These are phyloP conservation scores for Rousettus madagascariensis DNA, from an alignment of 2,797 vertebrate genomes.

Conservation along the genomic window DNA sequence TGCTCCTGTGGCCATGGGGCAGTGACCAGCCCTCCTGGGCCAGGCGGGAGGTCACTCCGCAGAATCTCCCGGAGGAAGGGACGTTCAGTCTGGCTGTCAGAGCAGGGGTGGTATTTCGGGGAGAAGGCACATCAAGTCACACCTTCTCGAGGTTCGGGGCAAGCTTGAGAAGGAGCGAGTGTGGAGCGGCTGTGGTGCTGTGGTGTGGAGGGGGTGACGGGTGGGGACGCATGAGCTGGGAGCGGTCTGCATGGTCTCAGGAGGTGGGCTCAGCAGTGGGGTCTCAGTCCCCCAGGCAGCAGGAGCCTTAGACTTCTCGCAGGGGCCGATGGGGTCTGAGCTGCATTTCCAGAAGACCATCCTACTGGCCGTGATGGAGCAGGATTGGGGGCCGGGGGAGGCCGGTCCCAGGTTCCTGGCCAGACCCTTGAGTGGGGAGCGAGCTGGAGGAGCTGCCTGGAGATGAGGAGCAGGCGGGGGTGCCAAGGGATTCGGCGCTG, in stretches of 20 bases:
- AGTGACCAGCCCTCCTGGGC: too few relatives aligned
- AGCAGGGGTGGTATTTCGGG: not conserved
- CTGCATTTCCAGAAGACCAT: not conserved
- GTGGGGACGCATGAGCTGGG: not conserved
- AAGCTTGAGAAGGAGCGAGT: not conserved
- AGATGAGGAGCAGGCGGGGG: not conserved
- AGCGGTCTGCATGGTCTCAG: not conserved
- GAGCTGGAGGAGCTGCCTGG: not conserved
- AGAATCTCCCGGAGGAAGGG: not conserved
- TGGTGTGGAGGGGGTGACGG: not conserved
- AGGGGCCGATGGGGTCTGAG: rapidly evolving
- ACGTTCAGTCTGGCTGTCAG: not conserved
- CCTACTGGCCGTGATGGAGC: not conserved
- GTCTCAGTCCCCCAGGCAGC: rapidly evolving
- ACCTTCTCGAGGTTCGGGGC: not conserved
- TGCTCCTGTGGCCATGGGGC: not conserved
- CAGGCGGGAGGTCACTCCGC: rapidly evolving
- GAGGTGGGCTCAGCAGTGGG: not conserved
- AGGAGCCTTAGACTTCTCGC: not conserved
- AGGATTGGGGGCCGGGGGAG: not conserved
- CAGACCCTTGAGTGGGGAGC: not conserved
- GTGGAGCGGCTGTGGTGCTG: rapidly evolving
- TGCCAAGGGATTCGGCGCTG: rapidly evolving
- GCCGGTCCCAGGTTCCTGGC: not conserved
- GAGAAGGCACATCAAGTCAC: not conserved